Evolutionary conservation across 1,140 invertebrate species (phyloP).

Genomic region (Teleogryllus occipitalis): DNA sequence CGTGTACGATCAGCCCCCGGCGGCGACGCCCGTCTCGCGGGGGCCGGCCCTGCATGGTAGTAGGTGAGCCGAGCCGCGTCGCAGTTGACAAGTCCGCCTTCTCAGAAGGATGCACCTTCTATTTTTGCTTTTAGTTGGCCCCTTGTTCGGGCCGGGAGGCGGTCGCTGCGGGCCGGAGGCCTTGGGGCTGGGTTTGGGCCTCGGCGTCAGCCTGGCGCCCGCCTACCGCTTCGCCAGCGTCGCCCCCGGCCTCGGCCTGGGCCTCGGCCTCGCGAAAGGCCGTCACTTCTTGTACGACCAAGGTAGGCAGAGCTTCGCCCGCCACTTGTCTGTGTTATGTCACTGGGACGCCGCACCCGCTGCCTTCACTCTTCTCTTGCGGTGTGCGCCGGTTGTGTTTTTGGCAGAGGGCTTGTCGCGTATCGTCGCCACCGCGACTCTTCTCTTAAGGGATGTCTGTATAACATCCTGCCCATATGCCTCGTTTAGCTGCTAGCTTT

Average conservation of each 20-base stretch:
- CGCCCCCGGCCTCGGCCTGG: conserved; percentile 41
- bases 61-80: background rate
- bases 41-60: too few species aligned
- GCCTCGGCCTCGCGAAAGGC: conserved; percentile 31
- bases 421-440: too few species aligned
- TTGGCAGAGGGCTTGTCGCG: too few species aligned
- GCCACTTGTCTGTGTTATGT: background rate
- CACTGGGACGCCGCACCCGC: background rate
- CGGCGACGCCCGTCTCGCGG: too few species aligned
- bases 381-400: too few species aligned
- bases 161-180: conserved; percentile 44
- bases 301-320: conserved; percentile 40
- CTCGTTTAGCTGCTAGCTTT: too few species aligned
- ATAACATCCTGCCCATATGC: too few species aligned
- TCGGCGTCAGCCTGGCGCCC: conserved; percentile 41
- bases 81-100: background rate
- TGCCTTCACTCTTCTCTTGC: too few species aligned
- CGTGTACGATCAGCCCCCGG: too few species aligned
- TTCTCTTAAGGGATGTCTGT: too few species aligned
- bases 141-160: conserved; percentile 37
- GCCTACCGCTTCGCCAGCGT: conserved; percentile 45
- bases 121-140: conserved; percentile 40
- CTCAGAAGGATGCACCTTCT: background rate
- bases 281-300: conserved; percentile 45
- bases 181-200: conserved; percentile 43